Conservation (phyloP, 2,797 vertebrate genomes). For the Poecilia velifera region DNA sequence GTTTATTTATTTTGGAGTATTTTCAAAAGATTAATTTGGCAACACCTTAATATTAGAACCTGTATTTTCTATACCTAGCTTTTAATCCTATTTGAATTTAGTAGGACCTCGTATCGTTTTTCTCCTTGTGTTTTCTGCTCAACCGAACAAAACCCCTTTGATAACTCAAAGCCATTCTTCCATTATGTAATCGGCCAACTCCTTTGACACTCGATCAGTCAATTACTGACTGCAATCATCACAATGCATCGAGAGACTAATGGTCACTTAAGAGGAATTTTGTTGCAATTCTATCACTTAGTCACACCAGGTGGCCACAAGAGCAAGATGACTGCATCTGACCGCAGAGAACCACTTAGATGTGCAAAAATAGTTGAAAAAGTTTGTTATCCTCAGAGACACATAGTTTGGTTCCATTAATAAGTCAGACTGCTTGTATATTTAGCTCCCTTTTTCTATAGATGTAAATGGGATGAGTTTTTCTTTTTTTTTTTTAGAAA, state of each 20-base stretch:
- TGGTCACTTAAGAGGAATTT: constrained; percentile 77
- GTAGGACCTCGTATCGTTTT: constrained; percentile 45
- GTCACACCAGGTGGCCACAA: constrained; percentile 74
- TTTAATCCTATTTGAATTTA: constrained; percentile 49
- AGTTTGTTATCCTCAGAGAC: constrained; percentile 10
- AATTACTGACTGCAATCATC: constrained; percentile 79
- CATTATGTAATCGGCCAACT: constrained; percentile 75
- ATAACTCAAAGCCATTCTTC: constrained; percentile 76
- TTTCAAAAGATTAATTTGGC: background rate
- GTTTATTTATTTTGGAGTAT: background rate
- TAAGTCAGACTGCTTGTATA: constrained; percentile 22
- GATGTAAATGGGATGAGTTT: background rate
- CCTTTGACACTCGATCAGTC: constrained; percentile 80
- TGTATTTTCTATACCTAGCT: constrained; percentile 30
- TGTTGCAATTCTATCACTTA: constrained; percentile 77
- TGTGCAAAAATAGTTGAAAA: constrained; percentile 40
- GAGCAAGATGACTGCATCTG: constrained; percentile 49
- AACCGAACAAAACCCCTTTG: constrained; percentile 76
- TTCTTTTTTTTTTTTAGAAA: background rate
- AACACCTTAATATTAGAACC: constrained; percentile 21
- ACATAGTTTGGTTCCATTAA: constrained; percentile 41
- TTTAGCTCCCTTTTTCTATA: background rate
- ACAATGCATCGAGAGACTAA: constrained; percentile 78
- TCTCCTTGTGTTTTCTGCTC: constrained; percentile 60
- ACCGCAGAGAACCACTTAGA: constrained; percentile 20